A percentile compares a stretch with the other conserved stretches of the same genome.
Conservation (phyloP, 2,113 vertebrate species). For the Leucosticte australis region DNA sequence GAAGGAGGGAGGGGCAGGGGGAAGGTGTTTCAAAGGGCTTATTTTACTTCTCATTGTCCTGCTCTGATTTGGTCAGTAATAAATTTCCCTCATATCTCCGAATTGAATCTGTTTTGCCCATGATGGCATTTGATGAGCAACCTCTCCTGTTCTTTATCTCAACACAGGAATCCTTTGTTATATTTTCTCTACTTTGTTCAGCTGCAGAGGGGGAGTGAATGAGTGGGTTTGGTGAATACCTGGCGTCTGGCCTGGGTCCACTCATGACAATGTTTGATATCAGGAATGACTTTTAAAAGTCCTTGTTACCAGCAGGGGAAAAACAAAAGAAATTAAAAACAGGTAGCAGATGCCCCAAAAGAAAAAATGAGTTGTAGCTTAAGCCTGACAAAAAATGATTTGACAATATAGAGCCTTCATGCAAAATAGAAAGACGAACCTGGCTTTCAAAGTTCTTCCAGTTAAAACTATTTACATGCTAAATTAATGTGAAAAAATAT, state of each 20-base stretch:
- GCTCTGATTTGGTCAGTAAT: not conserved
- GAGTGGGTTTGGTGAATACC: not conserved
- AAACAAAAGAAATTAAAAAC: rapidly evolving
- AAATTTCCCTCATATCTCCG: not conserved
- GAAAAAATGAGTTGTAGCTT: not conserved
- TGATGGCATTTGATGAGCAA: not conserved
- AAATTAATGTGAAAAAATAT: not conserved
- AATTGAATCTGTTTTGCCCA: not conserved
- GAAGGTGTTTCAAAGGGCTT: not conserved
- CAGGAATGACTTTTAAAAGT: not conserved
- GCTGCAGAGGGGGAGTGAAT: not conserved
- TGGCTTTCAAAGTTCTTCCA: not conserved
- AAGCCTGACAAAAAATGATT: not conserved
- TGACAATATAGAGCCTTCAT: not conserved
- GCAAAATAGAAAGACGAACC: not conserved
- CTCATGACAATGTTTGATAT: not conserved
- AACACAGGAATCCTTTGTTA: not conserved
- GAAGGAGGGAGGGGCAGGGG: not conserved
- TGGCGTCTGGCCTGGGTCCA: not conserved
- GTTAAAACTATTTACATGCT: not conserved
- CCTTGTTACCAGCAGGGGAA: not conserved
- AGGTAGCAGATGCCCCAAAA: not conserved
- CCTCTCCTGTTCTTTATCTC: not conserved
- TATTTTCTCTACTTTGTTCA: not conserved
- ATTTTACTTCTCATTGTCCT: not conserved